Percentiles rank a stretch among this genome's conserved stretches.
These are phyloP conservation scores for Bombus picipes DNA, from an alignment of 1,140 invertebrate genomes.

Conservation along the genomic window DNA sequence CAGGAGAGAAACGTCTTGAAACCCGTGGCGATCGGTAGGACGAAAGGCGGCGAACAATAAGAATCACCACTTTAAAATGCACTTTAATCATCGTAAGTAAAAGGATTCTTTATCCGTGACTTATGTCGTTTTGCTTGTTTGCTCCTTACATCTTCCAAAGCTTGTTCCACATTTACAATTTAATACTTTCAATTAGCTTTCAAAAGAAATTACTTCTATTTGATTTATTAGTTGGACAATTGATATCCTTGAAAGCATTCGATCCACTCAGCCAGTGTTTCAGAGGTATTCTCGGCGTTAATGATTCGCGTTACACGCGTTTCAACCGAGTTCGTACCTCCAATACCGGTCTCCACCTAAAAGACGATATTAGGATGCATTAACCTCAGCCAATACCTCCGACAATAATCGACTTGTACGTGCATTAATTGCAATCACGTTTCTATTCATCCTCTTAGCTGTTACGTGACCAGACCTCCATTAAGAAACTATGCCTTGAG, in stretches of 20 bases:
- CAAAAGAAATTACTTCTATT: slow-evolving; percentile 10
- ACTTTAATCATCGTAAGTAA: slow-evolving; percentile 61
- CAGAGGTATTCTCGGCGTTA: not conserved
- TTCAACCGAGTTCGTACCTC: not conserved
- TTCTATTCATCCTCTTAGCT: slow-evolving; percentile 64
- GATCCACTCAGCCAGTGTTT: not conserved
- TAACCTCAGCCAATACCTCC: slow-evolving; percentile 58
- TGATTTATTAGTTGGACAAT: not conserved
- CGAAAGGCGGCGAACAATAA: slow-evolving; percentile 10
- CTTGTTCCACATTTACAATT: not conserved
- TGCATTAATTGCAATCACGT: slow-evolving; percentile 70
- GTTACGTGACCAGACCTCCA: slow-evolving; percentile 60
- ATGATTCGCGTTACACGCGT: slow-evolving; percentile 4
- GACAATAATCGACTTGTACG: slow-evolving; percentile 66
- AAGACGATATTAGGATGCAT: slow-evolving; percentile 68
- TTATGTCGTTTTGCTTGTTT: not conserved
- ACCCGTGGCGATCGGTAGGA: not conserved
- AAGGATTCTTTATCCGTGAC: not conserved
- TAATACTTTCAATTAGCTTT: not conserved
- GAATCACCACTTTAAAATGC: slow-evolving; percentile 61
- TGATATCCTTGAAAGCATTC: not conserved
- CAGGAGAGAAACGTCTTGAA: slow-evolving; percentile 57
- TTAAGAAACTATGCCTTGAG: slow-evolving; percentile 64
- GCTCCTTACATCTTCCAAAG: too few relatives aligned
- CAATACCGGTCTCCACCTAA: slow-evolving; percentile 23